phyloP scores from a whole-genome alignment of 1,140 invertebrate species.

The Conopomorpha cramerella region DNA sequence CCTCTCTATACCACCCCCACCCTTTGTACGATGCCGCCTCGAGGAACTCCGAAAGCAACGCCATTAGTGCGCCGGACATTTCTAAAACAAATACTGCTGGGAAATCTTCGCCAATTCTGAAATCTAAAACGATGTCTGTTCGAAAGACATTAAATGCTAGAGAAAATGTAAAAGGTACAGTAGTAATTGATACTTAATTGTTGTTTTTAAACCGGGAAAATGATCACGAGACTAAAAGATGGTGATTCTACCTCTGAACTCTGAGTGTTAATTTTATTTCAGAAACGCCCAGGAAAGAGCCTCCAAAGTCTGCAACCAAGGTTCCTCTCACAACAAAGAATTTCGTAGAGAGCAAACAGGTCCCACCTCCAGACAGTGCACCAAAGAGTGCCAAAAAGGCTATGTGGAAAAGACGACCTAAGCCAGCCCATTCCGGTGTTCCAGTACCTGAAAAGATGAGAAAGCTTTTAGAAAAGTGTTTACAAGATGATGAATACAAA shows the following conservation, averaged over 20 bases:
- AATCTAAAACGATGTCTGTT: no score
- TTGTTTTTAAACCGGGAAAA: no score
- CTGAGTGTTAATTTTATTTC: conserved; percentile 16
- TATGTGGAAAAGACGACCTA: conserved; percentile 28
- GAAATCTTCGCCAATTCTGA: no score
- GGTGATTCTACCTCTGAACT: no score
- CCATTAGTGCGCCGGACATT: conserved; percentile 20
- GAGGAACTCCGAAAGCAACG: conserved; percentile 22
- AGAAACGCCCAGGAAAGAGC: conserved; percentile 15
- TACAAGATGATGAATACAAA: conserved; percentile 18
- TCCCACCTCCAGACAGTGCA: conserved; percentile 16
- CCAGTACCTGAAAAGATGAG: conserved; percentile 47
- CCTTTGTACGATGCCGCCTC: conserved; percentile 22
- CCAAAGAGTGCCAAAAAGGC: conserved; percentile 33
- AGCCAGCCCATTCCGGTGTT: conserved; percentile 43
- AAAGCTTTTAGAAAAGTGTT: conserved; percentile 21
- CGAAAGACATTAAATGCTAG: no score
- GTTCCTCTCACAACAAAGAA: conserved; percentile 31
- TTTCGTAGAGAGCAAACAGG: conserved; percentile 23
- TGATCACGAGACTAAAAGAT: no score
- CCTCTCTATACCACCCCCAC: no score
- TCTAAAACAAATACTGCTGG: conserved; percentile 4
- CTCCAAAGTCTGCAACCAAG: conserved; percentile 19
- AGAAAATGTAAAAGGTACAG: no score
- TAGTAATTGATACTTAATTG: no score